phyloP scores from a whole-genome alignment of 2,797 vertebrate species.

The Chrosomus eos region DNA sequence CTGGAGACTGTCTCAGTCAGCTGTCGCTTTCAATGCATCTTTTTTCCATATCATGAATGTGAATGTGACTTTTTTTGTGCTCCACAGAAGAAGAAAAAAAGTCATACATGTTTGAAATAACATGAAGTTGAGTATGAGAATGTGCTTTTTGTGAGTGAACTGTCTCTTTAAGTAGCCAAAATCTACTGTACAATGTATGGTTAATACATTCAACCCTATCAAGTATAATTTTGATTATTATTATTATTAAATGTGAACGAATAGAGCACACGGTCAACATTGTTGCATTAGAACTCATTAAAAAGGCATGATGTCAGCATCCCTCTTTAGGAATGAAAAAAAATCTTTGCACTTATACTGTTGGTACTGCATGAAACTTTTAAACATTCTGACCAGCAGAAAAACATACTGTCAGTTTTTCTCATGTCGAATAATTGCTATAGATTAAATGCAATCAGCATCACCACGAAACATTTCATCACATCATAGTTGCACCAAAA shows the following conservation, averaged over 20 bases:
- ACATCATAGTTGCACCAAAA: not conserved
- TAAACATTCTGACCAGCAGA: not conserved
- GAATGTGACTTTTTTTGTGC: not conserved
- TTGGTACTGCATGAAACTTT: slow-evolving; percentile 19
- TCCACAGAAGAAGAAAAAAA: not conserved
- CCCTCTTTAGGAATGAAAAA: not conserved
- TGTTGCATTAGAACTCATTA: not conserved
- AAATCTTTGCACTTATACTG: not conserved
- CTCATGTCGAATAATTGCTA: not conserved
- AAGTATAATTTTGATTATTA: not conserved
- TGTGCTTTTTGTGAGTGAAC: not conserved
- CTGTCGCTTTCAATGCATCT: not conserved
- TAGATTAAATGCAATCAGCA: not conserved
- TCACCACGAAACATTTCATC: slow-evolving; percentile 8
- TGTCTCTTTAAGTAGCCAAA: not conserved
- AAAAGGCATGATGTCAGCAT: not conserved
- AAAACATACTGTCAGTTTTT: not conserved
- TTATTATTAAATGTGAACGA: not conserved
- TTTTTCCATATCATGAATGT: not conserved
- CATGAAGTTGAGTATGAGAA: not conserved
- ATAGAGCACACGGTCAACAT: not conserved
- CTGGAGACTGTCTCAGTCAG: not conserved
- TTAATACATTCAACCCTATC: not conserved
- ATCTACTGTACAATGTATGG: not conserved
- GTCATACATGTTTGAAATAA: not conserved